phyloP scores from a whole-genome alignment of 2,797 vertebrate genomes.

The Mus spretus region DNA sequence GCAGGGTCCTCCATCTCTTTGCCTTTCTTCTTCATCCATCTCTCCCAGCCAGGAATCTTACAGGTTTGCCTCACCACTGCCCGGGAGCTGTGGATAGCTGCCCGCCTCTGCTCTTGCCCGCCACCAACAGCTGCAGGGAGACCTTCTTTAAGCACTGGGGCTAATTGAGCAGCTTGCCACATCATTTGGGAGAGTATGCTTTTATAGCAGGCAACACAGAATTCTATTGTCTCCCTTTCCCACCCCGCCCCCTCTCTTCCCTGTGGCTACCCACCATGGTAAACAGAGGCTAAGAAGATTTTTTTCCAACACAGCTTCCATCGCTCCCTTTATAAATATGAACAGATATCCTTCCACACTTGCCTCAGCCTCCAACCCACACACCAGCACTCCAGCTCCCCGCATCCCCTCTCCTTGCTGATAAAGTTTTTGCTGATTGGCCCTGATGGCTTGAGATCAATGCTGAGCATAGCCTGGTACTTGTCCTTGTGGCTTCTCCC shows the following conservation, averaged over 20 bases:
- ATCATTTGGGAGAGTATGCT: slow-evolving; percentile 74
- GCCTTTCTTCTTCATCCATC: not conserved
- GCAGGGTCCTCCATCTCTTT: slow-evolving; percentile 31
- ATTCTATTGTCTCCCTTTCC: slow-evolving; percentile 80
- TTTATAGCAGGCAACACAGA: slow-evolving; percentile 83
- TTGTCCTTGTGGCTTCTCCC: not conserved
- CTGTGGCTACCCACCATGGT: slow-evolving; percentile 62
- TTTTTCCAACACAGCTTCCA: slow-evolving; percentile 52
- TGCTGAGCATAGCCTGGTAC: not conserved
- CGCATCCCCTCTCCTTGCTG: not conserved
- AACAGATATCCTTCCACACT: slow-evolving; percentile 39
- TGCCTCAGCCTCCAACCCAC: not conserved
- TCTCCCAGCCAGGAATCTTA: slow-evolving; percentile 53
- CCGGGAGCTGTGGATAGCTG: not conserved
- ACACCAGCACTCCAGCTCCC: not conserved
- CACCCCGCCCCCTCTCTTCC: not conserved
- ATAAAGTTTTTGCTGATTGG: not conserved
- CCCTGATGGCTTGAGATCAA: not conserved
- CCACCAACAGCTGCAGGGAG: slow-evolving; percentile 79
- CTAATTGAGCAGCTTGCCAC: slow-evolving; percentile 82
- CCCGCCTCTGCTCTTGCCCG: not conserved
- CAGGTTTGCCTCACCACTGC: not conserved
- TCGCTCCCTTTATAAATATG: not conserved
- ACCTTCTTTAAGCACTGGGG: slow-evolving; percentile 77
- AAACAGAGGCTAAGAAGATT: slow-evolving; percentile 74